Base-by-base conservation (phyloP, 2,113 vertebrate genomes). In the Prietella phreatophila region DNA sequence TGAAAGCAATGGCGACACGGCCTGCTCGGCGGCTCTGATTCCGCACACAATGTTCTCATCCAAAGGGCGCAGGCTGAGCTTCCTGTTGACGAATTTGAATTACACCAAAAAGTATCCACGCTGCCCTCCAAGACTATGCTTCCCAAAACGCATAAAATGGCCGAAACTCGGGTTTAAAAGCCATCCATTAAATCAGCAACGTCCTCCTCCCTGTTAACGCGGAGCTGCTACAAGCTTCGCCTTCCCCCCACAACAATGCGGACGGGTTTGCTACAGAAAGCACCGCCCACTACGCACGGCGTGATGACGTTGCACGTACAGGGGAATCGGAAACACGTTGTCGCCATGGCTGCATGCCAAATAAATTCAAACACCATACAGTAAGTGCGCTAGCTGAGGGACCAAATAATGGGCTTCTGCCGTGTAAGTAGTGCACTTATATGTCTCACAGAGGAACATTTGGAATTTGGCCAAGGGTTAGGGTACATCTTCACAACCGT, bases 241-340 rank as follows among this genome's bases (percentile, higher is more conserved):
- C 89, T 76, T 93, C 95, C 94, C 93, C 94, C 94, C 94, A 94
- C 95, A 95, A 95, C 94, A 95, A 95, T 95, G 95, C 94, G 92
- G 88, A 88, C 86, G 84, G 86, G 80, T 25, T 93, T 86, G 91
- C 33, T 92, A 93, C 93, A 93, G 91, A 94, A 95, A 88, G 94
- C 94, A 93, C 95, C 94, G 94, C 93, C 93, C 93, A 90, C 87
- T 80, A 93, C 94, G 93, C 93, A 83, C 65, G 20, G 92, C 91
- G 92, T 88, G 55, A 73, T 91, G 88, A 92, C 94, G 94, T 91
- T 88, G 90, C 91, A 93, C 93, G 90, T 92, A 15, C n/a, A 30
- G 61, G 33, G 79, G 53, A 7, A 13, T n/a, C n/a, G 15, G 50
- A 33, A 27, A 50, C 80, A 47, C 53, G 65, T 56, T 71, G 42